These are phyloP conservation scores for Helobdella robusta DNA, from an alignment of 2,888 invertebrate species.

Conservation along the genomic window DNA sequence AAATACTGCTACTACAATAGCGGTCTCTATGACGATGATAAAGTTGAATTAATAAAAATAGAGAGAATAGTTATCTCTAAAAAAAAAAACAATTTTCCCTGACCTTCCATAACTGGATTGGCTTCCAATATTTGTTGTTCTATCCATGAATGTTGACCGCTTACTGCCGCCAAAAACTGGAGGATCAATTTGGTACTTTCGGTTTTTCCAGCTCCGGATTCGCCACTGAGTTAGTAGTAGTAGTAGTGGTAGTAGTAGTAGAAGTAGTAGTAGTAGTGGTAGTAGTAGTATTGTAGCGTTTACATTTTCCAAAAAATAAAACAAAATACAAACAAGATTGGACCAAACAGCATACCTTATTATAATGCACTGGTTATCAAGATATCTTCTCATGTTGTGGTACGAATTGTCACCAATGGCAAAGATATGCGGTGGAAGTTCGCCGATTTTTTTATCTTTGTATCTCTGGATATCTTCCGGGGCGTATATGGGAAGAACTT, in stretches of 20 bases:
- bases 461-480: constrained; percentile 92
- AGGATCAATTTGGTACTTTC: constrained; percentile 96
- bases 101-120: constrained; percentile 82
- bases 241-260: background rate
- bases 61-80: too few relatives aligned
- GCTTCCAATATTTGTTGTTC: constrained; percentile 99
- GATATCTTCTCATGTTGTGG: constrained; percentile 80
- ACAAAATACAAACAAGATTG: too few relatives aligned
- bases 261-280: too few relatives aligned
- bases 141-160: constrained; percentile 98
- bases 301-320: too few relatives aligned
- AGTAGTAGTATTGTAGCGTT: too few relatives aligned
- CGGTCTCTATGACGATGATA: too few relatives aligned
- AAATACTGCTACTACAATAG: too few relatives aligned
- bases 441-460: constrained; percentile 92
- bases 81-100: too few relatives aligned
- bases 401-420: constrained; percentile 98
- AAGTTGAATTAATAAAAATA: too few relatives aligned
- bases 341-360: constrained; percentile 62
- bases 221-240: constrained; percentile 61
- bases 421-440: constrained; percentile 95
- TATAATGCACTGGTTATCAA: constrained; percentile 94
- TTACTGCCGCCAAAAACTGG: constrained; percentile 94
- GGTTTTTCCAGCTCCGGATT: constrained; percentile 96
- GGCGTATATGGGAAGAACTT: constrained; percentile 94